These are phyloP conservation scores for Aspidoscelis tigris DNA, from an alignment of 2,113 vertebrate genomes.

Conservation along the genomic window DNA sequence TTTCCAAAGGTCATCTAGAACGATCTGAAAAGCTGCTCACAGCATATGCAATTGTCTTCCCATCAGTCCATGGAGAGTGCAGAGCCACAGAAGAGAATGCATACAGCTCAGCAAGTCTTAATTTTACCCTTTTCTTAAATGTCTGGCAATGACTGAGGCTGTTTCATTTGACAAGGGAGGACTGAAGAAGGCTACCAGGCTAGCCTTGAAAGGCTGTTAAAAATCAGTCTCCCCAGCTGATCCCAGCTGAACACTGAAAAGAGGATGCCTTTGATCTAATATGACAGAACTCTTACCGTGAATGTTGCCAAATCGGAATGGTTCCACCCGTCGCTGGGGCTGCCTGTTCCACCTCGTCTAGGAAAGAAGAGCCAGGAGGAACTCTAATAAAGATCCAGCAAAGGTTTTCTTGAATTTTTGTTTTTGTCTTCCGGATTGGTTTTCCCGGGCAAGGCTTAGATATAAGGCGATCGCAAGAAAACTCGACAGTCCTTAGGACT, in stretches of 20 bases:
- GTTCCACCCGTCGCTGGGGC: neutral
- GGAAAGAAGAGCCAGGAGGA: slow-evolving; percentile 12
- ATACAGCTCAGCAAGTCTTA: neutral
- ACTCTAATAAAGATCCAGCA: neutral
- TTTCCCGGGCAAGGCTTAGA: neutral
- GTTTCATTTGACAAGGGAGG: neutral
- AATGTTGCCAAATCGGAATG: neutral
- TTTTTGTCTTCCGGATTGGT: slow-evolving; percentile 43
- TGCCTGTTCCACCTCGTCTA: slow-evolving; percentile 4
- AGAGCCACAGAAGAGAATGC: neutral
- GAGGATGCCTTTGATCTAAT: neutral
- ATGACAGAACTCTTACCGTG: slow-evolving; percentile 50
- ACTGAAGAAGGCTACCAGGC: neutral
- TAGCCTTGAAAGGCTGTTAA: neutral
- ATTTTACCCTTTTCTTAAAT: neutral
- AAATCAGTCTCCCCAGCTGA: neutral
- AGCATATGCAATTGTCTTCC: neutral
- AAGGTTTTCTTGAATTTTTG: neutral
- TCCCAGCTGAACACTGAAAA: fast-evolving
- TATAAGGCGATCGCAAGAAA: slow-evolving; percentile 17
- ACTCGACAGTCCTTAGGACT: slow-evolving; percentile 15
- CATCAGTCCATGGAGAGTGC: neutral
- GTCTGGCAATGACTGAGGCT: no score
- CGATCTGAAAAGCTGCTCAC: neutral
- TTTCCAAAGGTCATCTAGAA: neutral